phyloP scores from a whole-genome alignment of 2,113 vertebrate species.

The Ammodytes marinus region DNA sequence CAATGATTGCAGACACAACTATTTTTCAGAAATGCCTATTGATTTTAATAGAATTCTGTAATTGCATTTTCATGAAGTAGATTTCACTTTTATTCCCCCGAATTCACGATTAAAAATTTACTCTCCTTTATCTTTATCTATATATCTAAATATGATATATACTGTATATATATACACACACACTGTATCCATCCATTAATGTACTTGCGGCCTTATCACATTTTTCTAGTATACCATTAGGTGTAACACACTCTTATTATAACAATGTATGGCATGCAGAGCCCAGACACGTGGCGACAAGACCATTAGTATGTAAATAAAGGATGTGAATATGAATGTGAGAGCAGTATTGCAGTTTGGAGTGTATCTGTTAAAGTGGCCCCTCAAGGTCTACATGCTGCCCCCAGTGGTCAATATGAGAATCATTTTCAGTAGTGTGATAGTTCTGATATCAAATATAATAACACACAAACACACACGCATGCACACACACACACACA shows the following conservation, averaged over 20 bases:
- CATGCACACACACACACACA: too few species aligned
- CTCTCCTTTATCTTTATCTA: too few species aligned
- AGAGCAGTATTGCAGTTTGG: too few species aligned
- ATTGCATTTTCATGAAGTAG: not conserved
- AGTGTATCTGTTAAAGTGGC: not conserved
- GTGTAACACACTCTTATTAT: too few species aligned
- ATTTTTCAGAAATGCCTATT: not conserved
- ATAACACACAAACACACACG: too few species aligned
- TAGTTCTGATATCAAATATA: too few species aligned
- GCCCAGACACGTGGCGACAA: not conserved
- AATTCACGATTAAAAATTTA: not conserved
- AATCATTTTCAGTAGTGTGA: not conserved
- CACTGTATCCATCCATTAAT: too few species aligned
- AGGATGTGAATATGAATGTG: not conserved
- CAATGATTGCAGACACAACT: not conserved
- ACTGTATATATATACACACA: too few species aligned
- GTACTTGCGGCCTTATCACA: too few species aligned
- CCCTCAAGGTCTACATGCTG: not conserved
- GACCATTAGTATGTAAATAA: not conserved
- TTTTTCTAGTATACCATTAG: too few species aligned
- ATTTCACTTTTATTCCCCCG: not conserved
- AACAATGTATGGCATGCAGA: too few species aligned
- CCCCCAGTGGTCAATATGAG: not conserved
- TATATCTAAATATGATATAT: too few species aligned
- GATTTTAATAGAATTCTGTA: not conserved